phyloP scores from a whole-genome alignment of 1,140 invertebrate genomes.

The Idris sp. region DNA sequence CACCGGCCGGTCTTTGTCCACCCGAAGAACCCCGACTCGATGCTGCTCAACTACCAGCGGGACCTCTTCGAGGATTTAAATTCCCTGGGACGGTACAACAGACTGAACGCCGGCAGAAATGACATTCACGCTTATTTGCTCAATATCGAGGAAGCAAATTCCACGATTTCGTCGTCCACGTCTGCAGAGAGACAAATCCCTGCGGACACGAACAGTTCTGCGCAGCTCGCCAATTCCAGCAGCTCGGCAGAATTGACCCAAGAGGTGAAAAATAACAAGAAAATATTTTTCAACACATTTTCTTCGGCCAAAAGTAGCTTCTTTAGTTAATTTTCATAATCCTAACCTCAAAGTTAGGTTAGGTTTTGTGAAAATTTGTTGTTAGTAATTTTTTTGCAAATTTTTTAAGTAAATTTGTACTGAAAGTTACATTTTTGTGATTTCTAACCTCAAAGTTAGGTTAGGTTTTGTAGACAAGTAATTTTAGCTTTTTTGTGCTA shows the following conservation, averaged over 20 bases:
- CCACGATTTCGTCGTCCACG: constrained; percentile 5
- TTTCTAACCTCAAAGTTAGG: too few relatives aligned
- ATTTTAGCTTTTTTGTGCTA: too few relatives aligned
- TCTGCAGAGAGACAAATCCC: constrained; percentile 26
- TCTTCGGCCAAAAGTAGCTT: too few relatives aligned
- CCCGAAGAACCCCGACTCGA: constrained; percentile 86
- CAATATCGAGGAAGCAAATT: constrained; percentile 74
- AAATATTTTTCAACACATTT: too few relatives aligned
- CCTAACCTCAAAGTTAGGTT: too few relatives aligned
- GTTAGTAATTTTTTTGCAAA: too few relatives aligned
- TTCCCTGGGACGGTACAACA: constrained; percentile 81
- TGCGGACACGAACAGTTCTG: too few relatives aligned
- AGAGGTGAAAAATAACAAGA: too few relatives aligned
- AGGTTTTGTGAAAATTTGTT: too few relatives aligned
- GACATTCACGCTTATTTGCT: constrained; percentile 80
- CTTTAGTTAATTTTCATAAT: constrained; percentile 4
- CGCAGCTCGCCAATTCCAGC: constrained; percentile 53
- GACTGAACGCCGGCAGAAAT: constrained; percentile 73
- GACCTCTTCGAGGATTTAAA: constrained; percentile 88
- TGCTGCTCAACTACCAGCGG: constrained; percentile 84
- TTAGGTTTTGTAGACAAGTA: too few relatives aligned
- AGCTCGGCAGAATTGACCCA: constrained; percentile 75
- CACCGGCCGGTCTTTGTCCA: constrained; percentile 82
- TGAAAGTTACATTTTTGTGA: too few relatives aligned
- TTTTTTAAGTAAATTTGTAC: too few relatives aligned